These are phyloP conservation scores for Epinephelus moara DNA, from an alignment of 2,113 vertebrate species.

Conservation along the genomic window DNA sequence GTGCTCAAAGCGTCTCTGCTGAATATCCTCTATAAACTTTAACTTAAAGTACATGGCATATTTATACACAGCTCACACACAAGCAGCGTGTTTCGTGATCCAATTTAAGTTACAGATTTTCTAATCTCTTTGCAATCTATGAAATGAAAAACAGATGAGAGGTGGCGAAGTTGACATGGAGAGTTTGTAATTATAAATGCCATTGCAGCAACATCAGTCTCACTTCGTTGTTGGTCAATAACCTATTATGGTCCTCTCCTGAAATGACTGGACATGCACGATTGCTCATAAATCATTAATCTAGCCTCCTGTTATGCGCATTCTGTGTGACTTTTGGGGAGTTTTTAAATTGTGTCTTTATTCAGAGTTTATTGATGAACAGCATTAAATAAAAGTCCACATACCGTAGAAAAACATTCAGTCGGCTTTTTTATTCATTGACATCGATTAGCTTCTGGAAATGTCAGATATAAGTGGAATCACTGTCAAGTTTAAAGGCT, in stretches of 20 bases:
- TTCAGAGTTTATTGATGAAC: constrained; percentile 37
- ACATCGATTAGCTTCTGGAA: neutral
- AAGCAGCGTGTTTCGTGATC: neutral
- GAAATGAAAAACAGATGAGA: constrained; percentile 27
- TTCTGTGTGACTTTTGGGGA: constrained; percentile 30
- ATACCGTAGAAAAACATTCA: neutral
- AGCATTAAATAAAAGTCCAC: constrained; percentile 15
- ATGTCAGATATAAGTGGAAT: neutral
- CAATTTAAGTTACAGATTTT: constrained; percentile 14
- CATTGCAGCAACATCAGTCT: constrained; percentile 54
- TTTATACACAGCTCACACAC: neutral
- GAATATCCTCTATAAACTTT: neutral
- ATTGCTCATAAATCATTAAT: constrained; percentile 52
- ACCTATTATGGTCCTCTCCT: constrained; percentile 44
- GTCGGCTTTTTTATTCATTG: neutral
- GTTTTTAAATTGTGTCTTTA: constrained; percentile 36
- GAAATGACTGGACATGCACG: constrained; percentile 49
- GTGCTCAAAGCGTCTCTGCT: constrained; percentile 20
- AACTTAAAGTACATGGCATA: neutral
- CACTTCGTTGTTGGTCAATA: constrained; percentile 59
- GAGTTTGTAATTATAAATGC: constrained; percentile 34
- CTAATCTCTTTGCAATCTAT: neutral
- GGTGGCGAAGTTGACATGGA: constrained; percentile 7
- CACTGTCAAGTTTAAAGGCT: neutral
- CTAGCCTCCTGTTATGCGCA: neutral